Evolutionary conservation across 2,113 vertebrate species (phyloP).

Genomic region (Accipiter cooperii): DNA sequence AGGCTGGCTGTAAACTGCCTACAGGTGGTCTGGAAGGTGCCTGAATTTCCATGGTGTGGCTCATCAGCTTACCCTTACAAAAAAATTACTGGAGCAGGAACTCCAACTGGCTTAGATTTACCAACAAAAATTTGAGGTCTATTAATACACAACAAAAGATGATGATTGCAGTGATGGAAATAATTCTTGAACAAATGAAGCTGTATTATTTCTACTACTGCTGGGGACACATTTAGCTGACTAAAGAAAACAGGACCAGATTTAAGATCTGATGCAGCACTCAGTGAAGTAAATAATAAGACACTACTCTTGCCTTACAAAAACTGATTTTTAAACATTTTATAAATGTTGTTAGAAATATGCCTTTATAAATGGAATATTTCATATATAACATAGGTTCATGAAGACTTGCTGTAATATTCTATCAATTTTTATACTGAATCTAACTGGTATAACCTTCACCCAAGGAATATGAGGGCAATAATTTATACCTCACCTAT

Average conservation of each 20-base stretch:
- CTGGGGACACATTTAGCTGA: background rate
- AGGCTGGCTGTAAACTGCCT: background rate
- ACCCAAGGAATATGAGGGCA: background rate
- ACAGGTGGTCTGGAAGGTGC: background rate
- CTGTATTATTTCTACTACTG: background rate
- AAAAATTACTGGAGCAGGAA: background rate
- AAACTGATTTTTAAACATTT: background rate
- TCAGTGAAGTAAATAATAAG: background rate
- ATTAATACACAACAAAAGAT: background rate
- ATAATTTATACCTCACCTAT: background rate
- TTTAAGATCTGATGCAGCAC: background rate
- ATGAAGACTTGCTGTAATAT: background rate
- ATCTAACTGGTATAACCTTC: background rate
- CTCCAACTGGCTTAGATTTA: background rate
- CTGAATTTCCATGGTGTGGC: background rate
- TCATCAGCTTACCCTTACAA: background rate
- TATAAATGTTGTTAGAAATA: background rate
- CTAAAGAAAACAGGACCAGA: background rate
- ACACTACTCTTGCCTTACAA: background rate
- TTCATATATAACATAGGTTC: background rate
- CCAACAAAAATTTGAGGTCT: background rate
- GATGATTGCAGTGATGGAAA: background rate
- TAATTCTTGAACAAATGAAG: background rate
- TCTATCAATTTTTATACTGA: background rate
- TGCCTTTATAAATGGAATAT: background rate